Percentiles rank a stretch among this genome's conserved stretches.
These are phyloP conservation scores for Siniperca undulata DNA, from an alignment of 2,797 vertebrate species.

Conservation along the genomic window DNA sequence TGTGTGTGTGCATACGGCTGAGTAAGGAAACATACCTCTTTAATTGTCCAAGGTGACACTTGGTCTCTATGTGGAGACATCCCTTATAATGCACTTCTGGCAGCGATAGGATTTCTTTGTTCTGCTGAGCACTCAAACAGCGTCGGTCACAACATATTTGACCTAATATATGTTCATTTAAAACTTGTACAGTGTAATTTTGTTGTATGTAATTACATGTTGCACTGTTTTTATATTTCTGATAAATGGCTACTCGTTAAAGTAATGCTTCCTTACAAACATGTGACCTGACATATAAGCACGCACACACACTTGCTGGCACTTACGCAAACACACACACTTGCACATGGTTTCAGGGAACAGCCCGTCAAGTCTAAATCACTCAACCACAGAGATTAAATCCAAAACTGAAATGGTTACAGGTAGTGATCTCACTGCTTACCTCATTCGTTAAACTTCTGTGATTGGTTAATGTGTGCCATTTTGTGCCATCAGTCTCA, in stretches of 20 bases:
- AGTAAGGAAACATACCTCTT: constrained; percentile 64
- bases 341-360: constrained; percentile 7
- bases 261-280: constrained; percentile 11
- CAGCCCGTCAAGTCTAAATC: constrained; percentile 54
- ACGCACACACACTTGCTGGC: constrained; percentile 9
- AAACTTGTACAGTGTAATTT: not conserved
- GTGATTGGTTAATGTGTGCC: constrained; percentile 51
- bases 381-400: constrained; percentile 44
- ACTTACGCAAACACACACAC: constrained; percentile 5
- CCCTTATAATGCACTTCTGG: constrained; percentile 46
- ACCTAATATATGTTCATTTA: constrained; percentile 10
- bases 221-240: constrained; percentile 17
- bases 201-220: constrained; percentile 7
- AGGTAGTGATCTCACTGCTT: constrained; percentile 63
- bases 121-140: constrained; percentile 49
- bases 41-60: constrained; percentile 72
- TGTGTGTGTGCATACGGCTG: constrained; percentile 33
- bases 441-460: constrained; percentile 42
- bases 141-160: not conserved
- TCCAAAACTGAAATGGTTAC: constrained; percentile 29
- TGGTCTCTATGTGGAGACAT: constrained; percentile 45
- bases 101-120: constrained; percentile 57
- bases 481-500: constrained; percentile 41
- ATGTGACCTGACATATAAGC: constrained; percentile 28
- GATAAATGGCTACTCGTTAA: constrained; percentile 12